These are phyloP conservation scores for Proteles cristata DNA, from an alignment of 2,113 vertebrate species.

Conservation along the genomic window DNA sequence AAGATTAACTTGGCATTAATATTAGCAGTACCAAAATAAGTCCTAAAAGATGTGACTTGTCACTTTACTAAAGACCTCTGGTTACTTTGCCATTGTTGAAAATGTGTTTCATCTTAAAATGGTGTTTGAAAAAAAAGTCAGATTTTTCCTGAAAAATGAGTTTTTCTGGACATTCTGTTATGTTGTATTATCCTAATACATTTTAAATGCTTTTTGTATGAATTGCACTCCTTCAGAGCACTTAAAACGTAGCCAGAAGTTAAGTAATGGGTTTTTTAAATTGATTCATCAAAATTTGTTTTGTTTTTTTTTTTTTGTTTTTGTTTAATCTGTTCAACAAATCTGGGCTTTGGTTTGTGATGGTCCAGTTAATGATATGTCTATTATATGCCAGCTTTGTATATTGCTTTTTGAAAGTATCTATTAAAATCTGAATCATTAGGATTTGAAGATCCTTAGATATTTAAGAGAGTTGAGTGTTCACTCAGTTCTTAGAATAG, in stretches of 20 bases:
- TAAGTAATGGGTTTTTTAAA: not conserved
- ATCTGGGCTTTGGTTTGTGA: not conserved
- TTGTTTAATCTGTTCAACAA: not conserved
- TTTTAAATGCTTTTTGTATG: slow-evolving; percentile 2
- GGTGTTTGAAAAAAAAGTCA: slow-evolving; percentile 1
- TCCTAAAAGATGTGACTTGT: not conserved
- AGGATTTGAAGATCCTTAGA: not conserved
- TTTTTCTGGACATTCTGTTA: slow-evolving; percentile 19
- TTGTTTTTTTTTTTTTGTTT: too few relatives aligned
- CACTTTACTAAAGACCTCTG: not conserved
- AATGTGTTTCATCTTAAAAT: not conserved
- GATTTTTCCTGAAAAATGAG: not conserved
- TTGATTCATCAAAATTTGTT: not conserved
- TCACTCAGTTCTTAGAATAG: slow-evolving; percentile 14
- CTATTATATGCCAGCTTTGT: not conserved
- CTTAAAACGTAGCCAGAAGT: slow-evolving; percentile 7
- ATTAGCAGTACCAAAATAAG: not conserved
- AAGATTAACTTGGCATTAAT: not conserved
- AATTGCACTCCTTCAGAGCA: slow-evolving; percentile 5
- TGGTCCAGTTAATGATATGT: not conserved
- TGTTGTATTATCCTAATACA: not conserved
- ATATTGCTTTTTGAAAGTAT: not conserved
- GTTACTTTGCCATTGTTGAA: not conserved
- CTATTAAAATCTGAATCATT: not conserved
- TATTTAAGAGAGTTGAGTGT: not conserved